phyloP scores from a whole-genome alignment of 2,113 vertebrate species.

The Motacilla tschutschensis region DNA sequence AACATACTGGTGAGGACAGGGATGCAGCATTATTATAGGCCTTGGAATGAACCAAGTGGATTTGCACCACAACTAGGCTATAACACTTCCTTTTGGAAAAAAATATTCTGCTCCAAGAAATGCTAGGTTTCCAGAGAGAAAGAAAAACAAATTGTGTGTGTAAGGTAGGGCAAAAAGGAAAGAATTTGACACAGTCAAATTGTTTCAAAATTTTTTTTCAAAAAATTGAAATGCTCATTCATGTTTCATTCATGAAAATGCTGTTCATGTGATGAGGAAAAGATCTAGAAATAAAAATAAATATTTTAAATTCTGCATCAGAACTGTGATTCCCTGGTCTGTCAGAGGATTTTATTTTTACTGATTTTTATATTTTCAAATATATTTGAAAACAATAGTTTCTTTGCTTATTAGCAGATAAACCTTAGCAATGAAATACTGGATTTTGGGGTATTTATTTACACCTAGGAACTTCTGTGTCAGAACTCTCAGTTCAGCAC shows the following conservation, averaged over 20 bases:
- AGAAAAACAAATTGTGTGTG: background rate
- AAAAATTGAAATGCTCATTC: background rate
- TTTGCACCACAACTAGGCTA: background rate
- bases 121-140: background rate
- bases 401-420: background rate
- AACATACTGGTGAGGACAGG: background rate
- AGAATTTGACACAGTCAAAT: background rate
- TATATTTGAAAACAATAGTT: background rate
- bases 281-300: background rate
- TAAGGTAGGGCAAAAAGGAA: background rate
- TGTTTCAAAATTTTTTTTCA: background rate
- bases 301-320: background rate
- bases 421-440: background rate
- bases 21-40: background rate
- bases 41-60: background rate
- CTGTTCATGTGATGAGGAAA: background rate
- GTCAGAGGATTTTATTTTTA: background rate
- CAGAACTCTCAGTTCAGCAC: background rate
- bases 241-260: background rate
- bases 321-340: background rate
- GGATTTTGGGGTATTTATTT: background rate
- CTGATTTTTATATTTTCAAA: background rate
- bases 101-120: background rate
- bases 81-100: background rate
- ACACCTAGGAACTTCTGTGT: background rate